A percentile compares a stretch with the other conserved stretches of the same genome.
These are phyloP conservation scores for Shargacucullia verbasci DNA, from an alignment of 2,888 invertebrate genomes.

Conservation along the genomic window DNA sequence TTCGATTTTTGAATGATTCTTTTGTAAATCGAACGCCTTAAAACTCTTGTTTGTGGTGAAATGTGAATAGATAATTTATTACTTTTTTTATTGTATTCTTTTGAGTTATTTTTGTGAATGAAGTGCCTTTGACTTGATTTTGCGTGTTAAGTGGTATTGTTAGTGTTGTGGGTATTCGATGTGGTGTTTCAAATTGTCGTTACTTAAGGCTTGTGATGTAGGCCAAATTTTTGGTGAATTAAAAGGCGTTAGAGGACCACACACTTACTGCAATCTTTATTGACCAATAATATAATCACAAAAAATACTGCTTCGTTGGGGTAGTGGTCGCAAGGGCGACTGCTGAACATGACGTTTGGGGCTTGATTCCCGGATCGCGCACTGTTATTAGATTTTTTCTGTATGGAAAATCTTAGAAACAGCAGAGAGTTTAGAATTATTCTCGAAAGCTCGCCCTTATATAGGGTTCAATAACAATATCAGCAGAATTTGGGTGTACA, in stretches of 20 bases:
- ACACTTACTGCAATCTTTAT: no score
- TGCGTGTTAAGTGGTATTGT: conserved; percentile 57
- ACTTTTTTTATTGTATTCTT: conserved; percentile 26
- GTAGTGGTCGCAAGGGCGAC: no score
- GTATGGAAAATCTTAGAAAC: no score
- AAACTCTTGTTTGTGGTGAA: conserved; percentile 56
- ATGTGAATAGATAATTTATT: conserved; percentile 55
- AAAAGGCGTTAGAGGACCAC: conserved; percentile 37
- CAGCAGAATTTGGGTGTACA: no score
- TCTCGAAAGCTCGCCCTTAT: no score
- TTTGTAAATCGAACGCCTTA: conserved; percentile 52
- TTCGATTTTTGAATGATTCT: conserved; percentile 53
- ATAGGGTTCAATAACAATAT: no score
- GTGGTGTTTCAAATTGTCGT: conserved; percentile 50
- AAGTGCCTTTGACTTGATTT: conserved; percentile 49
- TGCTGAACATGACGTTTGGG: no score
- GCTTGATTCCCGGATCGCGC: no score
- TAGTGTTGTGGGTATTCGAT: conserved; percentile 31
- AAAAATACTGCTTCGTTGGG: no score
- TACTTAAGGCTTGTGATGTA: conserved; percentile 32
- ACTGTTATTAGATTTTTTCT: no score
- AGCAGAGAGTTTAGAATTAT: no score
- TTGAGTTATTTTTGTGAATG: conserved; percentile 47
- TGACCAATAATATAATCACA: no score
- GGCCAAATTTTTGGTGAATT: conserved; percentile 1